Conservation (phyloP, 1,140 invertebrate species). For the Pachypeltis micranthus region DNA sequence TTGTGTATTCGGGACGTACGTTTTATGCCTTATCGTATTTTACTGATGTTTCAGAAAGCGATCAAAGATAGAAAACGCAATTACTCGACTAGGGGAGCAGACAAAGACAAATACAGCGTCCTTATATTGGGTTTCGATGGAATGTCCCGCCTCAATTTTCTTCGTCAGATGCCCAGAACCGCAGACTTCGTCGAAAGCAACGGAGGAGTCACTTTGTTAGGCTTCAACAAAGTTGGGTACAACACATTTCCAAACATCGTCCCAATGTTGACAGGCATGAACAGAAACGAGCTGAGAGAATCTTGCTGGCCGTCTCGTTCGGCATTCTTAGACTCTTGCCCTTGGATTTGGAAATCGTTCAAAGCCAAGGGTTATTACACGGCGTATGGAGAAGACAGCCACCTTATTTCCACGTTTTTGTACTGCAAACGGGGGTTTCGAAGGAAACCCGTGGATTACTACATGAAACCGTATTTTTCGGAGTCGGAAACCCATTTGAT, state of each 20-base stretch:
- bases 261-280: slow-evolving; percentile 38
- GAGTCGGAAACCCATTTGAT: slow-evolving; percentile 30
- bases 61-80: too few species aligned
- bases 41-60: too few species aligned
- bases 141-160: slow-evolving; percentile 44
- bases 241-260: slow-evolving; percentile 39
- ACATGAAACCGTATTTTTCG: slow-evolving; percentile 40
- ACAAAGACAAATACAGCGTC: too few species aligned
- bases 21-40: too few species aligned
- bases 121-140: slow-evolving; percentile 61
- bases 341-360: slow-evolving; percentile 45
- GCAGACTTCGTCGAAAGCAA: slow-evolving; percentile 35
- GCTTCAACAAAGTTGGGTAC: slow-evolving; percentile 37
- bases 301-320: slow-evolving; percentile 27
- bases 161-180: slow-evolving; percentile 42
- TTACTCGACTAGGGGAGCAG: too few species aligned
- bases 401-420: slow-evolving; percentile 43
- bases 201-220: slow-evolving; percentile 33
- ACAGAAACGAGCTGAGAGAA: slow-evolving; percentile 28
- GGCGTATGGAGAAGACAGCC: slow-evolving; percentile 43
- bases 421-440: slow-evolving; percentile 43
- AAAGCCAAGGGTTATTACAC: slow-evolving; percentile 40
- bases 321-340: slow-evolving; percentile 44
- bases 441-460: slow-evolving; percentile 44
- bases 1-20: too few species aligned